Evolutionary conservation across 92 coral and sea anemone genomes (phyloP).

Genomic region (Parazoanthus atlanticus): DNA sequence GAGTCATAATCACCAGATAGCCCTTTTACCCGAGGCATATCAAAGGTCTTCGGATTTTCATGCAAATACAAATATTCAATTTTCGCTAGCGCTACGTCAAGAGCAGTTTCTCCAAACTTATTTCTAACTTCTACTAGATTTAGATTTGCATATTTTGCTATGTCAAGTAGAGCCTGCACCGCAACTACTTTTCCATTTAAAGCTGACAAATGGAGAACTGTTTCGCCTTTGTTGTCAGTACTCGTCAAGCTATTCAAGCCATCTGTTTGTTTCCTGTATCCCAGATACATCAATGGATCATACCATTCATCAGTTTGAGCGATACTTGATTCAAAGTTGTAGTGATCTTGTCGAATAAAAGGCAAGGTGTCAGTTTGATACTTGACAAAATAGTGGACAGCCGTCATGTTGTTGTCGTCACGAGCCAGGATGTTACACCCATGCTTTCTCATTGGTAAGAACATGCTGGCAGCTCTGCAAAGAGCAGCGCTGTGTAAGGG

Average conservation of each 20-base stretch:
- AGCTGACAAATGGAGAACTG: background rate
- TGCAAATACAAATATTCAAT: background rate
- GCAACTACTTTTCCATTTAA: background rate
- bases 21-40: background rate
- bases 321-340: background rate
- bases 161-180: background rate
- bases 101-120: background rate
- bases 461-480: slow-evolving; percentile 21
- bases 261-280: background rate
- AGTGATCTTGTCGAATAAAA: background rate
- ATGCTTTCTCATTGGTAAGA: slow-evolving; percentile 6
- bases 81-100: background rate
- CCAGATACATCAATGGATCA: background rate
- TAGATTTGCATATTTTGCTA: background rate
- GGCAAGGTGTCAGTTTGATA: background rate
- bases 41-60: background rate
- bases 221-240: background rate
- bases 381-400: slow-evolving; percentile 46
- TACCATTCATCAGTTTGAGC: background rate
- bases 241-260: background rate
- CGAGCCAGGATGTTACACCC: slow-evolving; percentile 14
- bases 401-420: slow-evolving; percentile 38
- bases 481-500: slow-evolving; percentile 61
- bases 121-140: background rate
- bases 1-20: background rate